Base-by-base conservation (phyloP, 2,888 invertebrate species). In the Megaustenia siamemsis region DNA sequence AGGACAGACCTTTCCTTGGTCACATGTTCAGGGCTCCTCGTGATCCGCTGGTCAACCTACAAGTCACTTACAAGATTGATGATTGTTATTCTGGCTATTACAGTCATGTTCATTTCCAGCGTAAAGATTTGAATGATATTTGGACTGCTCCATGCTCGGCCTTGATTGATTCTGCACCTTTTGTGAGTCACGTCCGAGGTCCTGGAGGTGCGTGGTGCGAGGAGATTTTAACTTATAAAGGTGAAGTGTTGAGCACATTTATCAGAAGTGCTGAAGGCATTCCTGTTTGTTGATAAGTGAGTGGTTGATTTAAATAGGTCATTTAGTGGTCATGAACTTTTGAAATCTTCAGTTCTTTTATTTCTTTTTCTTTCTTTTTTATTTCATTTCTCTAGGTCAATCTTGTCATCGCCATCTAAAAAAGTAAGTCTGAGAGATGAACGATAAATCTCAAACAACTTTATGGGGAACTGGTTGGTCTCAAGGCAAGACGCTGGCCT, bases 121-220 rank as follows among this genome's bases (percentile, higher is more conserved):
- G 4, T 4, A 49, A 56, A 18, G n/a, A 60, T 21, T n/a, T 40
- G n/a, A 66, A n/a, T 3, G 24, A 15, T 5, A 32, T 79, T 8
- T 63, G 40, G 24, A 35, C 18, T 18, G 79, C 63, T 6, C 66
- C 79, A n/a, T 79, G 79, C 43, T 35, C 79, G 4, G 63, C 66
- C 3, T 32, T 79, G 10, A 5, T 79, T 2, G 66, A 66, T 40
- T 15, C 40, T 2, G 66, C 63, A 5, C 63, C 79, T n/a, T 79
- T 79, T 66, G 79, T 79, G 10, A 63, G 63, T 63, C 79, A 79
- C 45, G 79, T 66, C 5, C 35, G 79, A 15, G 79, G 79, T 2
- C 79, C 79, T 10, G 79, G 63, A 5, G 79, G 79, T 10, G 79
- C 79, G 12, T 79, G 79, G 79, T 79, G 79, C 28, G 66, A 63